Evolutionary conservation across 2,113 vertebrate genomes (phyloP), one percentile per base, ranked within the genome.

Genomic region (Rhodinocichla rosea): DNA sequence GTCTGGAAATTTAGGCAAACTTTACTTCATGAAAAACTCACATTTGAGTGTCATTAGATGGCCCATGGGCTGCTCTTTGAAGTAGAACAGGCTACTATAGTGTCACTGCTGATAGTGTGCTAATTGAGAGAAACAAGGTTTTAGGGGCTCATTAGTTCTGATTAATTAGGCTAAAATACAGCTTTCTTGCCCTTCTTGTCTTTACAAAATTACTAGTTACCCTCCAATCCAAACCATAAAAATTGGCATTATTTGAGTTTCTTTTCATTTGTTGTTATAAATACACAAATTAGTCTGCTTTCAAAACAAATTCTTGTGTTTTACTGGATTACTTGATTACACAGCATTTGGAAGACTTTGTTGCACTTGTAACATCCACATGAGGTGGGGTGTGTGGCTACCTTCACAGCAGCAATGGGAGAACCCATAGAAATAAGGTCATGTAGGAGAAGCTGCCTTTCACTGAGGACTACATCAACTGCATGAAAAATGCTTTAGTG

Each of bases 121-220:
- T 78, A 83, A 90, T 62, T 86, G 83, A 76, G 92, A 90, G 82
- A 87, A 86, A 60, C 83, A 78, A 81, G 83, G 85, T 83, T 74
- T 80, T 77, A 91, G 78, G 55, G 70, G 50, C 82, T 96, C 95
- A 94, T 96, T 96, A 87, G 80, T 85, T 93, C 94, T 92, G 92
- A 96, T 97, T 93, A 94, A 94, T 94, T 40, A 77, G 45, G 53
- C 71, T 90, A 87, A 86, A 90, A 83, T 85, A 35, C 19, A 76
- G 27, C 24, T 92, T 80, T 63, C 63, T 83, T 84, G 59, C 44
- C 44, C 56, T 73, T 53, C 77, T 68, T 76, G 44, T 86, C 47
- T 67, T 77, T 18, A 15, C 80, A 92, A 87, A 83, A 89, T 64
- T 50, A 60, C 44, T 68, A 57, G n/a, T 86, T 68, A 28, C 27